Conservation (phyloP, 2,113 vertebrate species). For the Nesogale talazaci region DNA sequence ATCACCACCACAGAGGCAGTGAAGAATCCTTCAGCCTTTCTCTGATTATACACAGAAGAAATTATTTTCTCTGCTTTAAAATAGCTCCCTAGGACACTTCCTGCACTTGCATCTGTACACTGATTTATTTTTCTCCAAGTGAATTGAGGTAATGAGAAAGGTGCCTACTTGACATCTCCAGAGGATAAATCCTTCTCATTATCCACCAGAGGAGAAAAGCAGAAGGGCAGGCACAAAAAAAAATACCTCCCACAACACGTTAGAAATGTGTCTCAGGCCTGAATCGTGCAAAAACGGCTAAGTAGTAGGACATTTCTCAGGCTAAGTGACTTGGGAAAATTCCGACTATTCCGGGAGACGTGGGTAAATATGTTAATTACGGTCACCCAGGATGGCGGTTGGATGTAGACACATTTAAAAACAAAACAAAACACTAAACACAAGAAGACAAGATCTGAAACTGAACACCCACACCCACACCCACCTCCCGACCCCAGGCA, state of each 20-base stretch:
- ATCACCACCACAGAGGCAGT: background rate
- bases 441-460: background rate
- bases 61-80: constrained; percentile 64
- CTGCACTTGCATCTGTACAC: constrained; percentile 61
- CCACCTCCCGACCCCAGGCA: background rate
- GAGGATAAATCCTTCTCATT: constrained; percentile 77
- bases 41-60: constrained; percentile 34
- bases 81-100: constrained; percentile 39
- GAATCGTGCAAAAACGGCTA: constrained; percentile 33
- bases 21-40: constrained; percentile 23
- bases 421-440: background rate
- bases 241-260: constrained; percentile 56
- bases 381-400: background rate
- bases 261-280: constrained; percentile 38
- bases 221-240: constrained; percentile 55
- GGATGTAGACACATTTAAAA: background rate
- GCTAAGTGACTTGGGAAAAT: constrained; percentile 23
- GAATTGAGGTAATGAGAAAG: constrained; percentile 74
- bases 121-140: constrained; percentile 73
- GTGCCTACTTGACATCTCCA: constrained; percentile 64
- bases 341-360: background rate
- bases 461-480: no score
- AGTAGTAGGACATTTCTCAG: constrained; percentile 28
- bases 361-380: constrained; percentile 12
- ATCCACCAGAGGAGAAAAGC: constrained; percentile 62